Base-by-base conservation (phyloP, 1,140 invertebrate species). In the Aphis craccivora region DNA sequence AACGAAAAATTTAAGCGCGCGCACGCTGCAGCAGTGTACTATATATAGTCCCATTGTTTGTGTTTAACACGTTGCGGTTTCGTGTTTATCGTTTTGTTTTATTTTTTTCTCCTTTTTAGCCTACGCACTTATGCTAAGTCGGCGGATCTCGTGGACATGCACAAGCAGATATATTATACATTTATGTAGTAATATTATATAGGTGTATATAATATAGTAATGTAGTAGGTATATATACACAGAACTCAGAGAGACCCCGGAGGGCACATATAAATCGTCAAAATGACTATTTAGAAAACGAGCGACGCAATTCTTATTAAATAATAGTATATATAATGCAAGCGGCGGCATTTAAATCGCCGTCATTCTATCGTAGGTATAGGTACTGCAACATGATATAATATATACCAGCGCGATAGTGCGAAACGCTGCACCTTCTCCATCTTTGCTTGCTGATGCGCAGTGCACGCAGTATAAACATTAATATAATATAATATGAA, bases 121-220 rank as follows among this genome's bases (percentile, higher is more conserved):
- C 91, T 86, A 93, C 91, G 91, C 91, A 40, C 35, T 86, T 93
- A 86, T 84, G 91, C 35, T 93, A 84, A 93, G 81, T 84, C 53
- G 55, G 51, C 55, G 37, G 53, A 90, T 90, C 53, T 37, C 37
- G 89, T 40, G 89, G 22, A 91, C 90, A n/a, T 76, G 60, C 40
- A 91, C 60, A 76, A 67, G 35, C 76, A 91, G 40, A 81, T 81
- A 48, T 37, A 91, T 25, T 37, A 23, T 53, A 53, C 22, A 88
- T 25, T 20, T 51, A 6, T 88, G 45, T 53, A 30, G 40, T 11
- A 53, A 89, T 53, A 53, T 40, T 45, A 87, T 87, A 87, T 87
- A 51, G 14, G 48, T 51, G 48, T 89, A 23, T 53, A 60, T 9
- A 8, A 60, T 30, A 67, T 67, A n/a, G 60, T 45, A 45, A 45